Percentiles rank a stretch among this genome's conserved stretches.
Evolutionary conservation across 2,888 invertebrate genomes (phyloP).

Genomic region (Trichogramma evanescens): DNA sequence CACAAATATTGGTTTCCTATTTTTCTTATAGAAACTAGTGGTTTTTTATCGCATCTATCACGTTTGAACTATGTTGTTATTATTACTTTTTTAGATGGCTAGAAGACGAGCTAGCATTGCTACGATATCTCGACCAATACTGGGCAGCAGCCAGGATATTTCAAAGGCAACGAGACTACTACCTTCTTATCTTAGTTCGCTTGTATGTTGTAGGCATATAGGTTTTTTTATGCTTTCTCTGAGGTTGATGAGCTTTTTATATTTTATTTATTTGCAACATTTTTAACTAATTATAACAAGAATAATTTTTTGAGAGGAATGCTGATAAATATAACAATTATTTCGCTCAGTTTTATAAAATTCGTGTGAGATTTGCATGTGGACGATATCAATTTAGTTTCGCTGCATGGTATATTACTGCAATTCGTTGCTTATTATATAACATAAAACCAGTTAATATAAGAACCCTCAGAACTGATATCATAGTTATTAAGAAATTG

Average conservation of each 20-base stretch:
- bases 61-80: conserved; percentile 4
- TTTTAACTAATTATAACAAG: too few relatives aligned
- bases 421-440: too few relatives aligned
- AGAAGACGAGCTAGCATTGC: conserved; percentile 54
- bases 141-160: conserved; percentile 36
- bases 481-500: too few relatives aligned
- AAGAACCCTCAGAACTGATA: too few relatives aligned
- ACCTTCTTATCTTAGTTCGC: conserved; percentile 1
- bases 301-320: too few relatives aligned
- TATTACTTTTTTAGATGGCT: conserved; percentile 40
- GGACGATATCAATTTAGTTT: too few relatives aligned
- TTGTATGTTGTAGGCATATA: neutral
- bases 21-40: too few relatives aligned
- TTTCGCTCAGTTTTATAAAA: neutral
- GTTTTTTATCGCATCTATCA: neutral
- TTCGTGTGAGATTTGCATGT: neutral
- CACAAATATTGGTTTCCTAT: too few relatives aligned
- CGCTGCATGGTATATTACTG: too few relatives aligned
- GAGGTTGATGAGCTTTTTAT: too few relatives aligned
- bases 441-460: too few relatives aligned
- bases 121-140: conserved; percentile 47
- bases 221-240: conserved; percentile 7
- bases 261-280: too few relatives aligned
- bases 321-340: neutral
- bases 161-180: conserved; percentile 37